Evolutionary conservation across 2,888 invertebrate genomes (phyloP), one percentile per base, ranked within the genome.

Genomic region (Lottia gigantea): DNA sequence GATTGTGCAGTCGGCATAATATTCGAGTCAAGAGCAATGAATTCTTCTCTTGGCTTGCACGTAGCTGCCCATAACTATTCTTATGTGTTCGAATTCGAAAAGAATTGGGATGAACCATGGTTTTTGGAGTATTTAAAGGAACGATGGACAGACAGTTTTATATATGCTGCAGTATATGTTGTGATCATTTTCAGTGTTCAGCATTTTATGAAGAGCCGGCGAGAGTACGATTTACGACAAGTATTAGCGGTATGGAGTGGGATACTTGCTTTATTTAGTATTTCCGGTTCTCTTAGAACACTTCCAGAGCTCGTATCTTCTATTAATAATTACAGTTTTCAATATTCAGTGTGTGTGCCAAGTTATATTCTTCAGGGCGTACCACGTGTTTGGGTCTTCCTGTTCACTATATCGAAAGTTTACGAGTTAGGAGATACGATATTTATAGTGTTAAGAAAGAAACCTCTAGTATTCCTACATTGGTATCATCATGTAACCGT

Each of bases 301-400:
- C 92, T 96, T 62, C 98, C 98, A 0, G 98, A 98, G 90, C 92
- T 98, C 84, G 89, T 95, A 71, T 94, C 95, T 88, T 95, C 95
- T 70, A 91, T 98, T 75, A 92, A 92, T 82, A 94, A 95, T 88
- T 94, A 96, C 89, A 97, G 98, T 74, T 91, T 98, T 82, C 95
- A 95, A 89, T 95, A 98, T 91, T 97, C 98, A 71, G 94, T 98
- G 82, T 99, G 98, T 91, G 94, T 95, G 25, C 83, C 86, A 1
- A 83, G 84, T 2, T 87, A 86, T 72, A 40, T 40, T 40, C 83
- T 84, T 67, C 82, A 83, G 89, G 94, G 94, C 82, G 97, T 97
- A 65, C 94, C 95, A 78, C 97, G 97, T 14, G 97, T 97, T 90
- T 99, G 98, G 98, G 95, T 97, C 78, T 95, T 94, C 93, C 93